Conservation (phyloP, 2,797 vertebrate genomes). For the Ptychobarbus kaznakovi region DNA sequence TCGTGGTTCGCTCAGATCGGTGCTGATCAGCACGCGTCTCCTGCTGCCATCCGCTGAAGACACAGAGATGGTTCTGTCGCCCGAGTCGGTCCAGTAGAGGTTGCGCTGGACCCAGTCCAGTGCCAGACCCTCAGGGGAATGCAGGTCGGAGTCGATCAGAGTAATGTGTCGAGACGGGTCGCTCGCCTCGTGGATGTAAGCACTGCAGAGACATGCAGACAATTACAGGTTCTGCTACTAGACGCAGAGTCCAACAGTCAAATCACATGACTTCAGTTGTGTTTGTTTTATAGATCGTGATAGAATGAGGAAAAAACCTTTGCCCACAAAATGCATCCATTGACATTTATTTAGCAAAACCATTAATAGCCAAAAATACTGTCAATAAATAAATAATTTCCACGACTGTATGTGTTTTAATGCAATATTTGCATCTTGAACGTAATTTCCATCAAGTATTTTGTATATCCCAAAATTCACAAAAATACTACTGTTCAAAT, state of each 20-base stretch:
- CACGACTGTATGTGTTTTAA: not conserved
- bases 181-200: constrained; percentile 92
- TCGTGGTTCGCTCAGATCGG: constrained; percentile 89
- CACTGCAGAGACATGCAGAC: constrained; percentile 72
- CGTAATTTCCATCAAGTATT: not conserved
- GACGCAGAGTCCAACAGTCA: not conserved
- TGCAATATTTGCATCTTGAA: not conserved
- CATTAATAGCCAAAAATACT: not conserved
- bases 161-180: constrained; percentile 88
- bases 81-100: constrained; percentile 97
- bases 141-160: constrained; percentile 87
- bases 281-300: not conserved
- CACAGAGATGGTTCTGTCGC: constrained; percentile 93
- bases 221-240: not conserved
- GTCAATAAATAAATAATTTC: not conserved
- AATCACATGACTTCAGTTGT: not conserved
- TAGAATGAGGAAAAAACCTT: not conserved
- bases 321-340: not conserved
- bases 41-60: constrained; percentile 89
- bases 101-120: constrained; percentile 98
- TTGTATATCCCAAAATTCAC: not conserved
- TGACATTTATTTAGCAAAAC: not conserved
- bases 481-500: not conserved
- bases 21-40: constrained; percentile 88
- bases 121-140: constrained; percentile 92